Percentiles rank a stretch among this genome's conserved stretches.
These are phyloP conservation scores for Crepidodera aurea DNA, from an alignment of 2,888 invertebrate genomes.

Conservation along the genomic window DNA sequence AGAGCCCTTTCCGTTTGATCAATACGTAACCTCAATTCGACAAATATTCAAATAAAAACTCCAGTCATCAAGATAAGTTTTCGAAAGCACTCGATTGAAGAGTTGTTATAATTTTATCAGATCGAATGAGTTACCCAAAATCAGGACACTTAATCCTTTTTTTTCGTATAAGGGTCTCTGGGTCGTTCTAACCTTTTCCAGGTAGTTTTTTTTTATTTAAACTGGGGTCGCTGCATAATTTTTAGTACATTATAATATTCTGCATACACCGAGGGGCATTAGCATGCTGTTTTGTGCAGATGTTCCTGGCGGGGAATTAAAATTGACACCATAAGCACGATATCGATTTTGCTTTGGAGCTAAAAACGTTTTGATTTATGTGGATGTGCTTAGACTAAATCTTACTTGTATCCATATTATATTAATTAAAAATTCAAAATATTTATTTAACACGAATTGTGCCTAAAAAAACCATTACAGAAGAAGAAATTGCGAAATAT, in stretches of 20 bases:
- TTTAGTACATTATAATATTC: constrained; percentile 42
- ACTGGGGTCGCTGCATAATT: constrained; percentile 38
- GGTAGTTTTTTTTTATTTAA: constrained; percentile 38
- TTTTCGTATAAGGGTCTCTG: constrained; percentile 21
- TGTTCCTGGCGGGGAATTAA: constrained; percentile 39
- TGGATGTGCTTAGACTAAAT: too few relatives aligned
- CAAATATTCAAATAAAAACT: constrained; percentile 47
- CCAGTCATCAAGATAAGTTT: constrained; percentile 48
- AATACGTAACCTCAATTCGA: constrained; percentile 44
- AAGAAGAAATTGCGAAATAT: too few relatives aligned
- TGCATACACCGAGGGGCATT: constrained; percentile 39
- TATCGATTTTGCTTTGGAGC: constrained; percentile 10
- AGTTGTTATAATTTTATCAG: constrained; percentile 47
- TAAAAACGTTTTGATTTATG: too few relatives aligned
- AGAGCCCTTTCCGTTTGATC: constrained; percentile 28
- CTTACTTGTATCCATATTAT: too few relatives aligned
- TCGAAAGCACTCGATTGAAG: constrained; percentile 42
- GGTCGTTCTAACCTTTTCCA: constrained; percentile 39
- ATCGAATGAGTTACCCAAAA: constrained; percentile 48
- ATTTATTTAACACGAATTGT: too few relatives aligned
- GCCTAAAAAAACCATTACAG: too few relatives aligned
- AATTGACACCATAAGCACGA: constrained; percentile 27
- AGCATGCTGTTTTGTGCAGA: constrained; percentile 38
- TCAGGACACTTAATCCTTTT: constrained; percentile 48
- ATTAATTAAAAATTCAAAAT: too few relatives aligned